Conservation (phyloP, 2,113 vertebrate species). For the Pseudopipra pipra region DNA sequence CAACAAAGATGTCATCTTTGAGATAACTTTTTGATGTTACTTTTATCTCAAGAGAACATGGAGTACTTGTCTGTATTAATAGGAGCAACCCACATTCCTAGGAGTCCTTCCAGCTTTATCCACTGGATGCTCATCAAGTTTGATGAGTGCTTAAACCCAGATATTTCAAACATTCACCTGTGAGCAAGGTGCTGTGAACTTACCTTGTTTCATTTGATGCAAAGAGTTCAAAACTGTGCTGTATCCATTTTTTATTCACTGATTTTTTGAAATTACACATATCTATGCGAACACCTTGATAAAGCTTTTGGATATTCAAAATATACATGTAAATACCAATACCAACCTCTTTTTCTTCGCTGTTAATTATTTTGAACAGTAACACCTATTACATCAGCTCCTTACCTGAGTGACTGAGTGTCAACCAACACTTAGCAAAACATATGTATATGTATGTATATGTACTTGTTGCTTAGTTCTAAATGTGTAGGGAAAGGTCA, state of each 20-base stretch:
- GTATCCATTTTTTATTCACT: not conserved
- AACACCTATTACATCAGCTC: not conserved
- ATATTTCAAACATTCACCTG: not conserved
- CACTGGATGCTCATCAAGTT: not conserved
- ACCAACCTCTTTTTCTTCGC: not conserved
- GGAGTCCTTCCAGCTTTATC: not conserved
- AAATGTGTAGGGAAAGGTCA: not conserved
- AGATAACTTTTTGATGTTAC: not conserved
- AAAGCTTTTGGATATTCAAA: not conserved
- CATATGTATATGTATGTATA: rapidly evolving
- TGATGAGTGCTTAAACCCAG: not conserved
- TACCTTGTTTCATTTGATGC: not conserved
- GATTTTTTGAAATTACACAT: not conserved
- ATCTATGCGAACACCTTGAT: not conserved
- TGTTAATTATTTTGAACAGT: not conserved
- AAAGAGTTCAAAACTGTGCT: not conserved
- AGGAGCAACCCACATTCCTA: not conserved
- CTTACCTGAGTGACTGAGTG: not conserved
- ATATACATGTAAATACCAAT: not conserved
- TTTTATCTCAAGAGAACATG: not conserved
- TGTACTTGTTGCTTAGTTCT: not conserved
- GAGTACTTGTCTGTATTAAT: not conserved
- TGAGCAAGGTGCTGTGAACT: not conserved
- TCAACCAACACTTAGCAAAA: not conserved
- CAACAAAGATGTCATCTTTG: not conserved